A percentile compares a stretch with the other conserved stretches of the same genome.
Conservation (phyloP, 2,888 invertebrate genomes). For the Andrena hattorfiana region DNA sequence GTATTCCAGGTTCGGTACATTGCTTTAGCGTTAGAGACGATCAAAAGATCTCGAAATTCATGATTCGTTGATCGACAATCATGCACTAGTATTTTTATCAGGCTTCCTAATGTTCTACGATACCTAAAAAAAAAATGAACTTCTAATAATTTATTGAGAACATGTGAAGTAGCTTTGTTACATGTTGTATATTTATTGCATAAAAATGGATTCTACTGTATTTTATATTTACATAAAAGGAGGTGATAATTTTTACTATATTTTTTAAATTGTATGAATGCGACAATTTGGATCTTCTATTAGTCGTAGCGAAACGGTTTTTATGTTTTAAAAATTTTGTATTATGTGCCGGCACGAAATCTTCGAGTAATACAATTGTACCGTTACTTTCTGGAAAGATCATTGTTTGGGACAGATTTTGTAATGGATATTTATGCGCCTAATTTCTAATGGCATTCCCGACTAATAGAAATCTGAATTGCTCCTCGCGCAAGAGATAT, state of each 20-base stretch:
- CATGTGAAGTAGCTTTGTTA: conserved; percentile 59
- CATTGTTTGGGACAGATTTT: conserved; percentile 24
- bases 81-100: conserved; percentile 48
- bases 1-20: conserved; percentile 38
- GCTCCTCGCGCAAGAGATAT: conserved; percentile 37
- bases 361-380: conserved; percentile 8
- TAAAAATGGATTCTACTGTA: conserved; percentile 65
- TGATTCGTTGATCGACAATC: conserved; percentile 39
- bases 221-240: conserved; percentile 56
- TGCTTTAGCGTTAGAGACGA: conserved; percentile 22
- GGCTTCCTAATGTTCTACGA: conserved; percentile 52
- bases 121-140: conserved; percentile 25
- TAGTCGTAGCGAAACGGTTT: conserved; percentile 45
- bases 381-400: conserved; percentile 8
- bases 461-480: conserved; percentile 61
- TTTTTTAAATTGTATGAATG: conserved; percentile 48
- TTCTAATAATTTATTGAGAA: conserved; percentile 72
- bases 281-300: conserved; percentile 60
- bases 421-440: conserved; percentile 40
- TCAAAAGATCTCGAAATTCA: conserved; percentile 45
- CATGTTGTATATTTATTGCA: conserved; percentile 72
- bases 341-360: conserved; percentile 10
- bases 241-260: conserved; percentile 48
- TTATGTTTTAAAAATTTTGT: conserved; percentile 41
- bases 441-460: conserved; percentile 41